Evolutionary conservation across 2,113 vertebrate genomes (phyloP), one percentile per base, ranked within the genome.

Genomic region (Channa maculata): DNA sequence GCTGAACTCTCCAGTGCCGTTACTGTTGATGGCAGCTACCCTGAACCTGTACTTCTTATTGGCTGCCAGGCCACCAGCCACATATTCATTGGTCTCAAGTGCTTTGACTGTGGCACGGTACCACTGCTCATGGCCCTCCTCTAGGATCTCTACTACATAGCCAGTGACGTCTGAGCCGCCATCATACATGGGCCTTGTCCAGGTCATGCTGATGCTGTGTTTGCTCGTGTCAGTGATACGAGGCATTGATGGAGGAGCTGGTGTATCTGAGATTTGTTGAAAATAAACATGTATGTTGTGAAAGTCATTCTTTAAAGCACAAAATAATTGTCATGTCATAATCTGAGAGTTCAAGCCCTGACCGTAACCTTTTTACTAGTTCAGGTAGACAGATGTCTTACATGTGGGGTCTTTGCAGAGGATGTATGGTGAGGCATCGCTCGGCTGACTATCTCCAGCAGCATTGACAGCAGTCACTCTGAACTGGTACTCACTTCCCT

Each of bases 401-500:
- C 98, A 99, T 90, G 96, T 95, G 76, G 98, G 98, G 39, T 99
- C 98, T 93, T 88, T 96, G 93, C 98, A 99, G 65, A 96, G 86
- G 77, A 97, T 95, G 88, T 97, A 97, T 5, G 94, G 88, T n/a
- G 97, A 97, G 54, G 96, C 93, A 43, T 99, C 98, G 12, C 98
- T 99, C 38, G 98, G 97, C 62, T 96, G 95, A 49, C 98, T 97
- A 88, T 96, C 95, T 51, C 98, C 98, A 80, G 98, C 98, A 51
- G 96, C 94, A 8, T 99, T 99, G 57, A 97, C 95, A 6, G 98
- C 98, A 0, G 96, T 95, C 80, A 99, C 96, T 71, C 98, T 96
- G 95, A 99, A 99, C 88, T 97, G 97, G 90, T 99, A 99, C 71
- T 98, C 97, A 65, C 96, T 92, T 34, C 96, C 96, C 88, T 99